These are phyloP conservation scores for Diplosoma virens DNA, from an alignment of 23 tunicate genomes.

Conservation along the genomic window DNA sequence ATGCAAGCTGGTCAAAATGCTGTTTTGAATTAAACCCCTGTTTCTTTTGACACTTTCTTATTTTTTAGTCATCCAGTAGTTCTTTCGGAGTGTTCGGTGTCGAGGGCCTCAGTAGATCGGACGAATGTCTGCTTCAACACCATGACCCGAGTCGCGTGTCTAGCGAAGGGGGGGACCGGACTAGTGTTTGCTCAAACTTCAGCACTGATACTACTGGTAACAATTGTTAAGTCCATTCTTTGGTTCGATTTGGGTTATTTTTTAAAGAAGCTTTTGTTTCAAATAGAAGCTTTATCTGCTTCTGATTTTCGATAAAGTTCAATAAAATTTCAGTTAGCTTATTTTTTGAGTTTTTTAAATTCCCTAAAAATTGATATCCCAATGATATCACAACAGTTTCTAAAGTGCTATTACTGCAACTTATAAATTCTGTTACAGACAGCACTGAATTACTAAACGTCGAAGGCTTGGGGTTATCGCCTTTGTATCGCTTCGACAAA, in stretches of 20 bases:
- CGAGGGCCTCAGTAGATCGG: constrained; percentile 64
- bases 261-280: too few relatives aligned
- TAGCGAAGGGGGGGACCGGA: constrained; percentile 48
- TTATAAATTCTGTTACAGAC: not conserved
- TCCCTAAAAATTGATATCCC: too few relatives aligned
- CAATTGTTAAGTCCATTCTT: not conserved
- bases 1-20: too few relatives aligned
- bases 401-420: too few relatives aligned
- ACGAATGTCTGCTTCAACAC: constrained; percentile 65
- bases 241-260: too few relatives aligned
- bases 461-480: too few relatives aligned
- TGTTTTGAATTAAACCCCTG: too few relatives aligned
- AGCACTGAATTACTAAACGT: not conserved
- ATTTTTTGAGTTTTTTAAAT: too few relatives aligned
- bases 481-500: too few relatives aligned
- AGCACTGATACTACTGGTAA: constrained; percentile 69
- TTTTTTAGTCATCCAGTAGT: not conserved
- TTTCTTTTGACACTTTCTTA: not conserved
- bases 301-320: too few relatives aligned
- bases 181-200: constrained; percentile 63
- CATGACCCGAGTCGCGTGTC: constrained; percentile 13
- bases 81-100: constrained; percentile 48
- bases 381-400: too few relatives aligned
- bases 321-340: not conserved
- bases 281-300: too few relatives aligned